These are phyloP conservation scores for Luperina nickerlii DNA, from an alignment of 2,888 invertebrate genomes.

Conservation along the genomic window DNA sequence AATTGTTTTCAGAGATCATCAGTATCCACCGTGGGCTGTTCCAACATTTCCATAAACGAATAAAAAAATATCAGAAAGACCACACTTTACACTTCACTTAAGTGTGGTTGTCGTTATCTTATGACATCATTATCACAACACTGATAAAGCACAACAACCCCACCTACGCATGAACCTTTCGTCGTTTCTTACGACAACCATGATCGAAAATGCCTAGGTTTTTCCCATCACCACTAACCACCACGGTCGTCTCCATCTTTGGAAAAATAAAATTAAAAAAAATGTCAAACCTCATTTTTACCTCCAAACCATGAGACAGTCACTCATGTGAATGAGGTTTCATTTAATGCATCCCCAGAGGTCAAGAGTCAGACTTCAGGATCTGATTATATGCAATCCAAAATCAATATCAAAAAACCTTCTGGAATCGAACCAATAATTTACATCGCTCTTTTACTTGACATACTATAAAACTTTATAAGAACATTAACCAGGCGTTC, in stretches of 20 bases:
- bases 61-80: not conserved
- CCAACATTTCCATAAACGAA: not conserved
- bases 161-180: not conserved
- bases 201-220: not conserved
- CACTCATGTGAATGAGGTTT: not conserved
- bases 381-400: not conserved
- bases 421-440: not conserved
- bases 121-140: not conserved
- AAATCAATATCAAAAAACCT: not conserved
- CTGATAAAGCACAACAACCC: no score
- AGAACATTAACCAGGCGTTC: slow-evolving; percentile 18
- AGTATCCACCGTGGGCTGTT: no score
- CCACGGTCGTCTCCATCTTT: not conserved
- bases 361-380: not conserved
- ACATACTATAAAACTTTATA: not conserved
- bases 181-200: not conserved
- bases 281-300: not conserved
- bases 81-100: not conserved
- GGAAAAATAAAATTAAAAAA: not conserved
- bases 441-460: not conserved
- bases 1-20: not conserved
- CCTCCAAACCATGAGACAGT: not conserved
- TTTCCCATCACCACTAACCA: not conserved
- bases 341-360: not conserved
- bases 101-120: not conserved